phyloP scores from a whole-genome alignment of 2,888 invertebrate genomes.

The Bimastos eiseni region DNA sequence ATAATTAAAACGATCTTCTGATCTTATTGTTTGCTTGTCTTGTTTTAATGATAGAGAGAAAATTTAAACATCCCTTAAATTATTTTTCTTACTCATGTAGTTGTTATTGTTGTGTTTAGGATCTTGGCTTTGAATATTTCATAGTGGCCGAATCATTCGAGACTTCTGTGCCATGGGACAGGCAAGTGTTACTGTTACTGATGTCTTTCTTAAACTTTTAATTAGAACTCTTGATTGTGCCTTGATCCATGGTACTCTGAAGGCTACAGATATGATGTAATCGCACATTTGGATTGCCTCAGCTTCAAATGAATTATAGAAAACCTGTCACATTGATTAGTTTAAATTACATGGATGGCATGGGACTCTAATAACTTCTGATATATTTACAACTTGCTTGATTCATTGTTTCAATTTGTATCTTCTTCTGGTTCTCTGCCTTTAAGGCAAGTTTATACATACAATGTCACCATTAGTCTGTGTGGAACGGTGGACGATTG shows the following conservation, averaged over 20 bases:
- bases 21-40: background rate
- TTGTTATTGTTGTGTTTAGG: slow-evolving; percentile 68
- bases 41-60: background rate
- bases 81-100: background rate
- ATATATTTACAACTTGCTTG: background rate
- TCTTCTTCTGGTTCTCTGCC: too few relatives aligned
- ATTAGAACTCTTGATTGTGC: background rate
- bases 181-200: slow-evolving; percentile 49
- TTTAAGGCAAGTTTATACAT: too few relatives aligned
- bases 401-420: too few relatives aligned
- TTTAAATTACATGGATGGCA: background rate
- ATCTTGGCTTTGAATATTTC: slow-evolving; percentile 83
- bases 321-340: background rate
- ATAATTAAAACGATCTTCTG: background rate
- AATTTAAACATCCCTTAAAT: too few relatives aligned
- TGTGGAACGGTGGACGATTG: too few relatives aligned
- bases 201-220: background rate
- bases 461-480: too few relatives aligned
- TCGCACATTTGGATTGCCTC: background rate
- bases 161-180: slow-evolving; percentile 96
- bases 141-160: slow-evolving; percentile 96
- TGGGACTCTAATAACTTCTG: background rate
- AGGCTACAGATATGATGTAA: background rate
- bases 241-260: background rate
- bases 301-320: background rate